Evolutionary conservation across 1,140 invertebrate species (phyloP), one percentile per base, ranked within the genome.

Genomic region (Trichogramma pretiosum): DNA sequence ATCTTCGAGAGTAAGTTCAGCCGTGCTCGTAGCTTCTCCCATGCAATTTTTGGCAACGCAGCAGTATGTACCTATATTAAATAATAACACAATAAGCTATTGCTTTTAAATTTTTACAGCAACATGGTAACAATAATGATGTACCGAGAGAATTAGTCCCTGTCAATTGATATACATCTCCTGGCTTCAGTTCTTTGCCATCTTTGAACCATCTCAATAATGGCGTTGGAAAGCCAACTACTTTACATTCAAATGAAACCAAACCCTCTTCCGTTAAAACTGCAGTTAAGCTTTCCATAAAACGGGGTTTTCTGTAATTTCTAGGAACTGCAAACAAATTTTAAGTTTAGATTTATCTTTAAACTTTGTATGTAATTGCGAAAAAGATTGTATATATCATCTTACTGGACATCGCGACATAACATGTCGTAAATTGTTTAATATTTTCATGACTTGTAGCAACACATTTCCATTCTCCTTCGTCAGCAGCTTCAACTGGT

Each of bases 191-290:
- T 67, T 93, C 89, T 58, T 89, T 83, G 0, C 88, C 88, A 67
- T 93, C 89, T 71, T 93, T 93, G 58, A 89, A 92, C 89, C 89
- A 92, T 58, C 80, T 80, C 1, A 93, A 68, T 30, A 84, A 65
- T 0, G 89, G 89, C 0, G 88, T 91, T 1, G 89, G 89, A 56
- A 89, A 91, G 0, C 89, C 89, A 7, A 92, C 88, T 0, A 93
- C 89, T 71, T 92, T 92, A 61, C 89, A 93, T 62, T 93, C 89
- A 58, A 93, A 93, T 0, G 88, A 92, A 3, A 93, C 89, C 5
- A 92, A 67, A 2, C 89, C 89, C 75, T 93, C 89, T 61, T 92
- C 89, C 0, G 89, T 92, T 17, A 93, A 72, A 26, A 93, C 78
- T 5, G 89, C 89, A 64, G 85, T 85, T 16, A 93, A 72, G 53